Evolutionary conservation across 2,888 invertebrate species (phyloP), one percentile per base, ranked within the genome.

Genomic region (Drosophila cognata): DNA sequence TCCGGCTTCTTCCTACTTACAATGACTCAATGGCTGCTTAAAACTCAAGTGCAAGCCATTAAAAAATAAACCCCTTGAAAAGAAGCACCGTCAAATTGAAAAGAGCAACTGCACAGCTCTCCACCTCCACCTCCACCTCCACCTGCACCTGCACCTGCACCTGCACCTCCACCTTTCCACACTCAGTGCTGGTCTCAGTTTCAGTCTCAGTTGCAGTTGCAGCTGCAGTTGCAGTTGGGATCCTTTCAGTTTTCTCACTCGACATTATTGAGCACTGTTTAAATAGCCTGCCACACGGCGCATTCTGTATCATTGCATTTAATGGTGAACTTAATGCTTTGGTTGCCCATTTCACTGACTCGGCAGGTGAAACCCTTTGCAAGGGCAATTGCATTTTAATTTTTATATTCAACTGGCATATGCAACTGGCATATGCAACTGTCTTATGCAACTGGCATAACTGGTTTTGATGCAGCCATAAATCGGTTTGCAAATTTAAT

Each of bases 211-310:
- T 21, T 1, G 11, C 43, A 43, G 43, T 13, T 7, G 13, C 13
- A 21, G 21, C 7, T 7, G 21, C 46, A 4, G 25, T 4, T 0
- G 21, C 21, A 13, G 16, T 25, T 3, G 0, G 4, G 3, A 18
- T 50, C 21, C n/a, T 29, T 41, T 16, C n/a, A 16, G 28, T 58
- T 57, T 58, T 55, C 46, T 33, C 55, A 35, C 64, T 70, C 66
- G 52, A 21, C 71, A 70, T 84, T 87, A 78, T 86, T 88, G 88
- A 88, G 77, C 74, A 55, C 64, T 57, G 63, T 81, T 84, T 88
- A 88, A 86, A 74, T 83, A 67, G 78, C 57, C 6, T 41, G 57
- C 65, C 74, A 74, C 21, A 21, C 21, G 21, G 21, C 1, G 1
- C 64, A 29, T 60, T 41, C 56, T 57, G 36, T 58, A 55, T 36